These are phyloP conservation scores for Callipepla squamata DNA, from an alignment of 2,113 vertebrate genomes.

Conservation along the genomic window DNA sequence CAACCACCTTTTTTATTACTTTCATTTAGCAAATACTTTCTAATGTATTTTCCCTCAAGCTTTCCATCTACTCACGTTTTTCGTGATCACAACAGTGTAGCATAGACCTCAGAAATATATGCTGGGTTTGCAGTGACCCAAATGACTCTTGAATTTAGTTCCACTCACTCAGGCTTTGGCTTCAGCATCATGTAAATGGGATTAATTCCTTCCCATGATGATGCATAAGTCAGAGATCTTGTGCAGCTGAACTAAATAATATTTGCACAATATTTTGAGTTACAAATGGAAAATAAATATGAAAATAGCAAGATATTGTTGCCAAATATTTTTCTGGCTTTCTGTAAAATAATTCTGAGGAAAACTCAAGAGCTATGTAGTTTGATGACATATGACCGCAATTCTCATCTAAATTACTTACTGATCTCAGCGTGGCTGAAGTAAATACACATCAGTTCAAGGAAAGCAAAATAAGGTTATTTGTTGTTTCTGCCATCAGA, in stretches of 20 bases:
- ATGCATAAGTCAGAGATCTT: neutral
- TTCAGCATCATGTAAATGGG: neutral
- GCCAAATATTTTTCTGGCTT: neutral
- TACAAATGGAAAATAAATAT: neutral
- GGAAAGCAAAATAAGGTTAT: neutral
- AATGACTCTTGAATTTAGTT: neutral
- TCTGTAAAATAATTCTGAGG: neutral
- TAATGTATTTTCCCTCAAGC: neutral
- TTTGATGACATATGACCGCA: neutral
- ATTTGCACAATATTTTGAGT: neutral
- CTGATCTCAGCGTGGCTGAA: neutral
- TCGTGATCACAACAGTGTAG: neutral
- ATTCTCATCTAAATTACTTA: conserved; percentile 26
- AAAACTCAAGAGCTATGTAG: neutral
- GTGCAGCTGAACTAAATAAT: neutral
- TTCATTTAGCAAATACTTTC: neutral
- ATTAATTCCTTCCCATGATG: neutral
- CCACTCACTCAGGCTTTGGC: neutral
- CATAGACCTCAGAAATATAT: neutral
- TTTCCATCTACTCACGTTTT: neutral
- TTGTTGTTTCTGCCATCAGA: neutral
- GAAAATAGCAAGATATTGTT: neutral
- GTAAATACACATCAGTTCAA: neutral
- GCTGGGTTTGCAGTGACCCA: neutral
- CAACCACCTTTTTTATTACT: neutral